A percentile compares a stretch with the other conserved stretches of the same genome.
These are phyloP conservation scores for Characodon lateralis DNA, from an alignment of 2,797 vertebrate genomes.

Conservation along the genomic window DNA sequence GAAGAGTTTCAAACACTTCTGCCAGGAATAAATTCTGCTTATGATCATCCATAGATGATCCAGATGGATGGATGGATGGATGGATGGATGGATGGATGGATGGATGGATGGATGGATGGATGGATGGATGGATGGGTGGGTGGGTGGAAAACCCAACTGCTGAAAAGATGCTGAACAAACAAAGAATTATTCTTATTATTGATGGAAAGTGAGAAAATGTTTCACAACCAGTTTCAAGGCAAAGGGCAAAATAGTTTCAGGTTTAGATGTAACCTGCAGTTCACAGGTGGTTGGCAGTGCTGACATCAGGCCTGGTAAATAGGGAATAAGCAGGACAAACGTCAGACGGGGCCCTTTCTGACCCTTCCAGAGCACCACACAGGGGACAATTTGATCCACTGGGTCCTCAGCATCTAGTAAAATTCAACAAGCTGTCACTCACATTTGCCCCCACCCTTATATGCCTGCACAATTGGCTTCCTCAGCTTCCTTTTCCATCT, in stretches of 20 bases:
- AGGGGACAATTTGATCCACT: conserved; percentile 54
- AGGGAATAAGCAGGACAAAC: conserved; percentile 51
- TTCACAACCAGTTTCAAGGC: background rate
- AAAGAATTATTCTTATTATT: background rate
- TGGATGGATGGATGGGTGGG: too few relatives aligned
- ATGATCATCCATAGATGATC: too few relatives aligned
- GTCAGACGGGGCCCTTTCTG: conserved; percentile 44
- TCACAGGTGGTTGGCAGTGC: conserved; percentile 34
- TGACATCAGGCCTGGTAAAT: conserved; percentile 26
- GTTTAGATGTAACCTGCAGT: conserved; percentile 28
- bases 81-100: too few relatives aligned
- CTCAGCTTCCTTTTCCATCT: conserved; percentile 2
- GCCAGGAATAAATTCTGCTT: too few relatives aligned
- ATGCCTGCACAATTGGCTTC: background rate
- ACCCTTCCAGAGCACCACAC: conserved; percentile 54
- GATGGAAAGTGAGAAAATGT: background rate
- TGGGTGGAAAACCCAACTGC: too few relatives aligned
- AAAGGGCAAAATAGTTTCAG: conserved; percentile 19
- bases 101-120: too few relatives aligned
- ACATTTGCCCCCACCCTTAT: conserved; percentile 27
- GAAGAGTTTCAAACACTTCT: too few relatives aligned
- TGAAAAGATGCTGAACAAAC: background rate
- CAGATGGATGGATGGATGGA: too few relatives aligned
- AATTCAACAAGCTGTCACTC: conserved; percentile 69
- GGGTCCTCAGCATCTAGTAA: conserved; percentile 54